Percentiles rank a stretch among this genome's conserved stretches.
Evolutionary conservation across 1,140 invertebrate genomes (phyloP).

Genomic region (Drosophila busckii): DNA sequence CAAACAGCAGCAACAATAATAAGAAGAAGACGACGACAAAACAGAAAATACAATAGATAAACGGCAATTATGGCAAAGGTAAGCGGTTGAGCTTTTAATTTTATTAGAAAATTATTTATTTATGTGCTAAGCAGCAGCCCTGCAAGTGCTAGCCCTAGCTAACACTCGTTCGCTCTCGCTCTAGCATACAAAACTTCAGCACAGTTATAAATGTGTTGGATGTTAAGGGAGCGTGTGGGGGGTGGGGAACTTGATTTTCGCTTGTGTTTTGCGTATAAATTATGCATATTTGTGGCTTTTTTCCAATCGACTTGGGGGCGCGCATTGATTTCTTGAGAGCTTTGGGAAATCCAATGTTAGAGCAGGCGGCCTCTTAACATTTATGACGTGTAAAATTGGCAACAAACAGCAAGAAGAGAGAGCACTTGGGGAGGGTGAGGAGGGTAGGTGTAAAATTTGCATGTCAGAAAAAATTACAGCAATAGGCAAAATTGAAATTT

Average conservation of each 20-base stretch:
- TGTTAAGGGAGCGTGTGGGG: background rate
- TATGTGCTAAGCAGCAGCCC: conserved; percentile 20
- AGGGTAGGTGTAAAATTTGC: background rate
- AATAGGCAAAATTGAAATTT: no score
- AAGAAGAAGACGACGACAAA: background rate
- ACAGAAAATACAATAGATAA: background rate
- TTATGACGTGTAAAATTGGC: conserved; percentile 69
- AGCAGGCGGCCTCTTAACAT: conserved; percentile 34
- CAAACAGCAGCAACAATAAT: conserved; percentile 1
- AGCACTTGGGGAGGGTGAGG: background rate
- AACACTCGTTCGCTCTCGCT: background rate
- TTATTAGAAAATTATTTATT: conserved; percentile 71
- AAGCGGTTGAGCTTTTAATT: conserved; percentile 54
- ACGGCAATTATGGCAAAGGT: conserved; percentile 59
- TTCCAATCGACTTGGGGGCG: conserved; percentile 6
- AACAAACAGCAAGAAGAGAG: no score
- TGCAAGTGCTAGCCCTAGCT: conserved; percentile 4
- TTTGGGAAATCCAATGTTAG: background rate
- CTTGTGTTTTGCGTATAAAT: conserved; percentile 60
- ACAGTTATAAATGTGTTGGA: conserved; percentile 9
- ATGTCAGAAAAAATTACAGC: no score
- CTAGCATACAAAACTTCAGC: no score
- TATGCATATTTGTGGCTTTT: conserved; percentile 59
- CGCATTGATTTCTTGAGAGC: conserved; percentile 54
- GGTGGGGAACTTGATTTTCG: conserved; percentile 34